Evolutionary conservation across 2,113 vertebrate species (phyloP), one percentile per base, ranked within the genome.

Genomic region (Urocolius indicus): DNA sequence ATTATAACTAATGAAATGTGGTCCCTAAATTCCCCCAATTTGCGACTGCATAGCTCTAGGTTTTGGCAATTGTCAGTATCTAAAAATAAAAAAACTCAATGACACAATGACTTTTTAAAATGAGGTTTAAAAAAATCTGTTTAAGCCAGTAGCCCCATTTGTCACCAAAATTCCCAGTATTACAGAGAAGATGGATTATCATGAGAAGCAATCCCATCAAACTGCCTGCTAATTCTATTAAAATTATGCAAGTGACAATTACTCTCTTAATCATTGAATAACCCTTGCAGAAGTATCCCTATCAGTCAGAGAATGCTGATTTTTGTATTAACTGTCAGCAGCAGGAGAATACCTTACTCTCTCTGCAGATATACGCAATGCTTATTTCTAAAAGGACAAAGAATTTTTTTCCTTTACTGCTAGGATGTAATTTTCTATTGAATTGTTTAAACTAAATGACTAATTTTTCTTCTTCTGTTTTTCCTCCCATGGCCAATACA

Each of bases 211-310:
- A 89, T 96, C 94, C 63, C 73, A 54, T 94, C 95, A 93, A 93
- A 88, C 46, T 51, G 79, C 87, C 96, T 94, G 72, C 89, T 97
- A 97, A 97, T 97, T 97, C 96, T 94, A 96, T 95, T 90, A 95
- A 86, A 93, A 95, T 94, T 83, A 77, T 80, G 63, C 63, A 73
- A 93, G 75, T 88, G 87, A 83, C 78, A 94, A 94, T 59, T 88
- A 74, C 75, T 76, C 54, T 82, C 67, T 88, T 91, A 83, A 93
- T 71, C 59, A 90, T 29, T 72, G 89, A 79, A 67, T 46, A 95
- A 48, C 71, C 59, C 74, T 83, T 85, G 76, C 78, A 91, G 69
- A 87, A 93, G 45, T 75, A 49, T 41, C 36, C n/a, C 27, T 68
- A n/a, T 93, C 65, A 76, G 71, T 81, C 76, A 94, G 52, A 71